Base-by-base conservation (phyloP, 2,797 vertebrate genomes). In the Aphelocoma californica region DNA sequence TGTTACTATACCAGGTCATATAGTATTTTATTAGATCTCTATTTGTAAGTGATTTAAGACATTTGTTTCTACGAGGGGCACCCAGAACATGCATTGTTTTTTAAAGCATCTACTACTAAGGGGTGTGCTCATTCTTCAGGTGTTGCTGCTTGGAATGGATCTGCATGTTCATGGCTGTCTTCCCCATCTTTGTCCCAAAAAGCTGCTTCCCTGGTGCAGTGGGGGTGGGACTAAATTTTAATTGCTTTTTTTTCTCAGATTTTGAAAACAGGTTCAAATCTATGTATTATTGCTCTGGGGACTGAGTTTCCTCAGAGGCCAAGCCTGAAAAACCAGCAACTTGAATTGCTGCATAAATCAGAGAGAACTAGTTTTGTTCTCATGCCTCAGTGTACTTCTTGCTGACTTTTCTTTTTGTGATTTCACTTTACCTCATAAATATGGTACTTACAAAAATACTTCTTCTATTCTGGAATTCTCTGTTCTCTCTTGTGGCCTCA, bases 81-180 rank as follows among this genome's bases (percentile, higher is more conserved):
- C 36, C 24, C 26, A 32, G 64, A 86, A 60, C 17, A 58, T 12
- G 5, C 20, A 7, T 57, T 1, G 17, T 38, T 71, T 73, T 85
- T 67, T 26, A 56, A 92, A 80, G 28, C 12, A 24, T 54, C 14
- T 71, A 14, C 31, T 95, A 24, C 21, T 92, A 40, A 44, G 18
- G 5, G 12, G 18, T 0, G 0, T 51, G 31, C 5, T 75, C 0
- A 0, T 69, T 78, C 14, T 69, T 86, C 38, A 74, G 70, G 32
- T 72, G 34, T 4, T 67, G 24, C 34, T 88, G 56, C 40, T 71
- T 50, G 28, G 26, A 38, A 40, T 38, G 18, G 32, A 53, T 81
- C 34, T 50, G 12, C 0, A 0, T 1, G 4, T 40, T 81, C 2
- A 2, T 31, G 54, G 29, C 34, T 31, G 10, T 36, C 32, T 81